Evolutionary conservation across 2,797 vertebrate genomes (phyloP).

Genomic region (Pantherophis alleghaniensis): DNA sequence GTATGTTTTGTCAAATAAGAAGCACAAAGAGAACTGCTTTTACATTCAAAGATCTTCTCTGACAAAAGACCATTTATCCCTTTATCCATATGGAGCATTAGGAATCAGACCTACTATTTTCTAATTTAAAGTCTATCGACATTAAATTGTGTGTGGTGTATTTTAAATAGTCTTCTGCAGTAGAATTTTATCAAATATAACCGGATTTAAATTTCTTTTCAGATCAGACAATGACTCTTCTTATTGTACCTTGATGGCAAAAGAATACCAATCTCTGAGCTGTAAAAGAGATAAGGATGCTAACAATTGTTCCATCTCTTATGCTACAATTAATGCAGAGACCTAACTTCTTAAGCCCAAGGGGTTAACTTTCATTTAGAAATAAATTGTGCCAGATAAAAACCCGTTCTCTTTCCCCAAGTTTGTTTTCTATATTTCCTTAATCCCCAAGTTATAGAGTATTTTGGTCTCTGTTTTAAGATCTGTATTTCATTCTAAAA

Average conservation of each 20-base stretch:
- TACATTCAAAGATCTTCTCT: not conserved
- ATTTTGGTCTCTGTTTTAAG: not conserved
- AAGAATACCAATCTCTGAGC: not conserved
- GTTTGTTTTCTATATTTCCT: not conserved
- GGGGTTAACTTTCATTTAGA: not conserved
- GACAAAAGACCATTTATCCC: not conserved
- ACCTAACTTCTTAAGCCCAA: not conserved
- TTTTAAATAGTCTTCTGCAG: not conserved
- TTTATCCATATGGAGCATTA: not conserved
- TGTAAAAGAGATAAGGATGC: not conserved
- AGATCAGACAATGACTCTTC: not conserved
- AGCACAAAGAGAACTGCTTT: slow-evolving; percentile 9
- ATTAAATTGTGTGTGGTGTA: not conserved
- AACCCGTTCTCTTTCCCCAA: not conserved
- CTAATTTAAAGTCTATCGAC: not conserved
- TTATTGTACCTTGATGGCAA: not conserved
- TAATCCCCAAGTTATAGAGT: not conserved
- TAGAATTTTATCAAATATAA: not conserved
- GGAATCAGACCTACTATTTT: not conserved
- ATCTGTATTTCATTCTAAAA: not conserved
- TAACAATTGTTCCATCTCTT: not conserved
- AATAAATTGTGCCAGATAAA: not conserved
- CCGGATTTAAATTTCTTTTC: not conserved
- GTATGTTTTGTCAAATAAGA: not conserved
- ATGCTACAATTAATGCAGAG: not conserved